phyloP scores from a whole-genome alignment of 2,113 vertebrate genomes.

The Dromiciops gliroides region DNA sequence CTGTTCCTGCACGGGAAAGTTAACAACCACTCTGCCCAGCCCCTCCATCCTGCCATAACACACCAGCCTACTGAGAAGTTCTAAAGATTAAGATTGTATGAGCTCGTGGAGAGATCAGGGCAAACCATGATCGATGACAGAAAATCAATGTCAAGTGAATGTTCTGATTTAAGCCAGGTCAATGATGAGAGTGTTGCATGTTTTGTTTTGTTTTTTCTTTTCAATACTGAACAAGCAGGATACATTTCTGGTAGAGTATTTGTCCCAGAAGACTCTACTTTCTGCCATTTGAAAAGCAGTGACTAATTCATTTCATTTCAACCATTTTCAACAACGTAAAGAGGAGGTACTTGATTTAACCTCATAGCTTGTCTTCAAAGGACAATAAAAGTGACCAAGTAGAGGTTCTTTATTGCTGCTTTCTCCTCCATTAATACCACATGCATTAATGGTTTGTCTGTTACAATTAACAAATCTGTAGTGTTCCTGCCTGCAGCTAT shows the following conservation, averaged over 20 bases:
- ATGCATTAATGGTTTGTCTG: slow-evolving; percentile 77
- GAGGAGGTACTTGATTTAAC: slow-evolving; percentile 61
- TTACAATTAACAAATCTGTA: slow-evolving; percentile 79
- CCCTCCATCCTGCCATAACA: neutral
- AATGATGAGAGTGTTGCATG: neutral
- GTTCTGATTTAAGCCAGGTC: neutral
- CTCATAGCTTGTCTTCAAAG: slow-evolving; percentile 54
- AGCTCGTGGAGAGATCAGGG: neutral
- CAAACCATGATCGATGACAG: neutral
- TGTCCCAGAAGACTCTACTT: slow-evolving; percentile 28
- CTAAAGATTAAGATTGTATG: neutral
- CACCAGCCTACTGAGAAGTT: neutral
- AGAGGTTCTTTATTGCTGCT: slow-evolving; percentile 77
- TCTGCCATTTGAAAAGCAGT: slow-evolving; percentile 34
- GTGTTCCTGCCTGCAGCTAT: slow-evolving; percentile 81
- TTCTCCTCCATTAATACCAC: slow-evolving; percentile 79
- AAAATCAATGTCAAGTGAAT: neutral
- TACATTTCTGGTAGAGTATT: neutral
- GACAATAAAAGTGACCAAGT: slow-evolving; percentile 64
- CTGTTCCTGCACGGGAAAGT: neutral
- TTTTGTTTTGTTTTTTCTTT: neutral
- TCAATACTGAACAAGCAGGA: neutral
- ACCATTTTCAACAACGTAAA: slow-evolving; percentile 55
- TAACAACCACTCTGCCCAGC: neutral
- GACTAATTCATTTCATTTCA: slow-evolving; percentile 44